Base-by-base conservation (phyloP, 2,113 vertebrate genomes). In the Otis tarda region DNA sequence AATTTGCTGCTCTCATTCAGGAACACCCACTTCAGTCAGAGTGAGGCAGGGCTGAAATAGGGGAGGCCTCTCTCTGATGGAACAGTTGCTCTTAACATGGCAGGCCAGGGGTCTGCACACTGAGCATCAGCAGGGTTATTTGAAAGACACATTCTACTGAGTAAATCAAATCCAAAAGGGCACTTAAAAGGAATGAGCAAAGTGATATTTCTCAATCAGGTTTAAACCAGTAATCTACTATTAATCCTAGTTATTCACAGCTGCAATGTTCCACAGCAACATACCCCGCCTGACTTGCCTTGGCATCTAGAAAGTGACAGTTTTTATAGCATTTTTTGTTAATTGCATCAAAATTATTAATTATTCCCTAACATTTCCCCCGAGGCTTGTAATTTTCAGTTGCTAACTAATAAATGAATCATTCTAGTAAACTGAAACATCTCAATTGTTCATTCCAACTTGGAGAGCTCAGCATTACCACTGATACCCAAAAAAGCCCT, bases 341-440 rank as follows among this genome's bases (percentile, higher is more conserved):
- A 64, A 89, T 75, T 87, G 71, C 31, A 82, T 22, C 18, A 64
- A 87, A 90, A 82, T 45, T 39, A 86, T 55, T 92, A 88, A 83
- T 63, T 75, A 87, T 61, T 89, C 43, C 52, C 81, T 81, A 90
- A 45, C 61, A 39, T 87, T 81, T 71, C 53, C 65, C 77, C 37
- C 2, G 28, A 89, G 77, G 77, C 27, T 25, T 19, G 30, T 49
- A 68, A 83, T 87, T 76, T 95, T 82, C 83, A 95, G 88, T 45
- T 89, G 75, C 31, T 77, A 63, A 57, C 45, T 85, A 82, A 61
- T 71, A 83, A 75, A 81, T 70, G 6, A 87, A 65, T 82, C 23
- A 27, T 69, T 73, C 80, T 65, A 70, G n/a, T 67, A 64, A 81
- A 4, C 19, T 67, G 63, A 88, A 92, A 84, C n/a, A 76, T 82